phyloP scores from a whole-genome alignment of 2,888 invertebrate genomes.

The Eristalinus sepulchralis region DNA sequence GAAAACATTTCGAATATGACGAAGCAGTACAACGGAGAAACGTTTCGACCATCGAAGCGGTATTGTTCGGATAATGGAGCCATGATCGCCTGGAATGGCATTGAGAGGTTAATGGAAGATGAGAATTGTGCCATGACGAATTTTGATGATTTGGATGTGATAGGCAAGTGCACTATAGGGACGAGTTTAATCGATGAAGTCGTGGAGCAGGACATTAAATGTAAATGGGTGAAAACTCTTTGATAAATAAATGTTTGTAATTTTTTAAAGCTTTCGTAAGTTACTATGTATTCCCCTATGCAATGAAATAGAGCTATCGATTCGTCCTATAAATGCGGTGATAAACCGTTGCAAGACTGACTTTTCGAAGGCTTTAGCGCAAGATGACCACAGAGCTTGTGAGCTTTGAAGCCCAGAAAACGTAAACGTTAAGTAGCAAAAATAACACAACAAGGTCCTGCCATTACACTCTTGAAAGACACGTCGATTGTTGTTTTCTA shows the following conservation, averaged over 20 bases:
- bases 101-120: constrained; percentile 84
- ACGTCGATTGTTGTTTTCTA: too few relatives aligned
- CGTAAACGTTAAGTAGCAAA: too few relatives aligned
- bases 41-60: constrained; percentile 89
- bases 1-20: constrained; percentile 87
- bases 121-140: constrained; percentile 72
- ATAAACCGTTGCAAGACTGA: too few relatives aligned
- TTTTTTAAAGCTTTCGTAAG: not conserved
- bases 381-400: too few relatives aligned
- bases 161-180: constrained; percentile 76
- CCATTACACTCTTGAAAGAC: too few relatives aligned
- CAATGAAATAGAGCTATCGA: too few relatives aligned
- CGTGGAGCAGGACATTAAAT: constrained; percentile 75
- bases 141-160: constrained; percentile 83
- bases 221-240: constrained; percentile 78
- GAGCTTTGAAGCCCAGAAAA: too few relatives aligned
- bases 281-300: too few relatives aligned
- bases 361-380: too few relatives aligned
- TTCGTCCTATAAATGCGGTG: too few relatives aligned
- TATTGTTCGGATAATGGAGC: constrained; percentile 98
- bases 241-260: constrained; percentile 6
- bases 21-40: constrained; percentile 84
- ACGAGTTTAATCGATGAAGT: constrained; percentile 74
- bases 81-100: constrained; percentile 99
- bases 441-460: too few relatives aligned